phyloP scores from a whole-genome alignment of 2,797 vertebrate species.

The Myotis myotis region DNA sequence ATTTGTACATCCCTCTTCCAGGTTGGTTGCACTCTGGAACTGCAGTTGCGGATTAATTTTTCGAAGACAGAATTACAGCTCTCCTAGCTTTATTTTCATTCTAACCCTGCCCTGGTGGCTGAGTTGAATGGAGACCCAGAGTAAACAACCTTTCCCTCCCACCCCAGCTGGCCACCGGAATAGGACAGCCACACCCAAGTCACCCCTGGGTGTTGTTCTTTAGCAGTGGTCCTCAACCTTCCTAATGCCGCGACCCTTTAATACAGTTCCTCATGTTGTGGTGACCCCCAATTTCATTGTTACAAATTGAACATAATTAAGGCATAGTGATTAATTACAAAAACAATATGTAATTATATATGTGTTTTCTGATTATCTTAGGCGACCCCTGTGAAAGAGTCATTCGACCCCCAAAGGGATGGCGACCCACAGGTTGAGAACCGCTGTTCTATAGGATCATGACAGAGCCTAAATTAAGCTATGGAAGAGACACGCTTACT shows the following conservation, averaged over 20 bases:
- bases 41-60: neutral
- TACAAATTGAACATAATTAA: no score
- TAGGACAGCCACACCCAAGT: neutral
- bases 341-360: no score
- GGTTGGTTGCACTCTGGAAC: neutral
- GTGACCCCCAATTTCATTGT: no score
- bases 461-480: neutral
- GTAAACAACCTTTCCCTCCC: constrained; percentile 26
- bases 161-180: constrained; percentile 27
- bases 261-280: no score
- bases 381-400: no score
- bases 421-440: no score
- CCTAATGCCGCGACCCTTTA: no score
- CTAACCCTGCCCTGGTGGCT: constrained; percentile 22
- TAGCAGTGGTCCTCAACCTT: neutral
- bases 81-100: constrained; percentile 43
- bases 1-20: neutral
- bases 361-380: no score
- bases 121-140: neutral
- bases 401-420: no score
- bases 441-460: neutral
- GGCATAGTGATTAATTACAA: no score
- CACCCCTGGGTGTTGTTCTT: neutral
- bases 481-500: constrained; percentile 3
- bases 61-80: neutral